Base-by-base conservation (phyloP, 2,113 vertebrate genomes). In the Channa maculata region DNA sequence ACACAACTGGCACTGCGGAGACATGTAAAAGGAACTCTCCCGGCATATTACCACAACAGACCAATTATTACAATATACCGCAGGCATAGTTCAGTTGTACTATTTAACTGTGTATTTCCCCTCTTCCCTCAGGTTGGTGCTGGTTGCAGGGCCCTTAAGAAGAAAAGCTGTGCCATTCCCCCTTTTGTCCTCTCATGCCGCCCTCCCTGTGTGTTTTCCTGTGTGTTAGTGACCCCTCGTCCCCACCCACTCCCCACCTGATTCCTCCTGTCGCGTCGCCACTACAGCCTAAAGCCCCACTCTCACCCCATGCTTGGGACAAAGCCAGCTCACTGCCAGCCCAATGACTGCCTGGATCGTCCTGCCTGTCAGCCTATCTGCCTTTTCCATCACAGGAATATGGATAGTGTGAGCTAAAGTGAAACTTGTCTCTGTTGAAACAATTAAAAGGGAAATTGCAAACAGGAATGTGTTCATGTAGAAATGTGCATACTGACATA, bases 291-390 rank as follows among this genome's bases (percentile, higher is more conserved):
- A 45, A 83, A 88, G 83, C 89, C 49, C 66, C 91, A 86, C 77
- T 86, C 85, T 88, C 89, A 90, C 81, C 91, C 90, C 93, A 95
- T 95, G 93, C 92, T 94, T 86, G 91, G 93, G 88, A 92, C 87
- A 87, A 77, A 79, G 84, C 86, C 91, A 85, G 89, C 91, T 90
- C 93, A 93, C 92, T 88, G 91, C 88, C 93, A 94, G 92, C 94
- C 95, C 95, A 93, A 98, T 98, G 96, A 98, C 96, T 93, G 96
- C 96, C 95, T 98, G 96, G 96, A 96, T 96, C 90, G 92, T 98
- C 91, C 95, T 98, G 79, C 96, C 96, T 86, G 95, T 97, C 93
- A 97, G 96, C 94, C 92, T 98, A 88, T 95, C 96, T 85, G 95
- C 95, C 65, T 98, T 97, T 92, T 97, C 95, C 91, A 98, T 98